Base-by-base conservation (phyloP, 1,140 invertebrate species). In the Listronotus oregonensis region DNA sequence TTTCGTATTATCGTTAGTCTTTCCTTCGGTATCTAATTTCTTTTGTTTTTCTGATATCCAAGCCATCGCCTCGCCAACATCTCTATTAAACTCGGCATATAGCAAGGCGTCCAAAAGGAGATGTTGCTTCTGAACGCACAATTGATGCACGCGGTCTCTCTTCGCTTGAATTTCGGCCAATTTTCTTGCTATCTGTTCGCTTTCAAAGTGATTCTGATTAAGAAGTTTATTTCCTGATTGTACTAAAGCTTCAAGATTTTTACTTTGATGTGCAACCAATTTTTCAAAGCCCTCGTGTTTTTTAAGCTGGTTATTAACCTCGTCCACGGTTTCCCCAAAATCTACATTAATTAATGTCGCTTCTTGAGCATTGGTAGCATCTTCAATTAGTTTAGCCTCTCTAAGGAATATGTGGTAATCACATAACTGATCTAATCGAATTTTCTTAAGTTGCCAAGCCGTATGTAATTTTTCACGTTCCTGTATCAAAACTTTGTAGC, bases 21-120 rank as follows among this genome's bases (percentile, higher is more conserved):
- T 86, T 72, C 75, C 84, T 81, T 94, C 91, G 0, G 88, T 85
- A 71, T 93, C 88, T 4, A 96, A 79, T 76, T 94, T 93, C 77
- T 94, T 96, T 66, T 91, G 86, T 78, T 97, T 98, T 75, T 98
- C 96, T 44, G 89, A 90, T 63, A 99, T 94, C 96, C 96, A 98
- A 8, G 86, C 87, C 74, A 94, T 87, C 6, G 93, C 89, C 76
- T 97, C 95, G 3, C 85, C 87, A 9, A 93, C 93, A 78, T 98
- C 95, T 52, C 94, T 83, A 11, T 92, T 86, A 79, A 98, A 98
- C 77, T 96, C 92, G 4, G 92, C 91, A 72, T 96, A 90, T 2
- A 96, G 79, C 11, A 95, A 80, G 6, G 89, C 87, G 68, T 95
- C 91, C n/a, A 88, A 86, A 3, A 99, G 80, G 52, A 86, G 85